Evolutionary conservation across 2,797 vertebrate genomes (phyloP).

Genomic region (Steatocranus sp.): DNA sequence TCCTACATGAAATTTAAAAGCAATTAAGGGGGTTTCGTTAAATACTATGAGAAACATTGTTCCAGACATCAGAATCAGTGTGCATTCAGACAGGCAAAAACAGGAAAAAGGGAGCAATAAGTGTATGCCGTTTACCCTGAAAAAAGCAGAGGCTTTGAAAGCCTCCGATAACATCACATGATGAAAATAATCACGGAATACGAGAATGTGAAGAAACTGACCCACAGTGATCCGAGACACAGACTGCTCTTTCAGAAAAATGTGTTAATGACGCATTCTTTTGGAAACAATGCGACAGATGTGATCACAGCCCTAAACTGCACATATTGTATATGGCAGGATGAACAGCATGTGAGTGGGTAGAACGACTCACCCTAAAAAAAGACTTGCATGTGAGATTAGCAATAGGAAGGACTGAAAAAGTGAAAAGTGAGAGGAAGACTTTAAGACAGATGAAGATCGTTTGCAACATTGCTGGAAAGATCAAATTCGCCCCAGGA

Average conservation of each 20-base stretch:
- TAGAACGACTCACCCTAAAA: constrained; percentile 48
- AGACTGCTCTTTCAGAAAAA: neutral
- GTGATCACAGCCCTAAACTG: constrained; percentile 48
- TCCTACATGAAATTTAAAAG: constrained; percentile 36
- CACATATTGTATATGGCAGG: constrained; percentile 22
- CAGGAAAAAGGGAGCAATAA: constrained; percentile 3
- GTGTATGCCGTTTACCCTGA: constrained; percentile 30
- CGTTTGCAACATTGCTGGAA: constrained; percentile 27
- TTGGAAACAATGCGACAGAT: constrained; percentile 56
- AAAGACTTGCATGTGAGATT: constrained; percentile 51
- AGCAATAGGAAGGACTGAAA: constrained; percentile 19
- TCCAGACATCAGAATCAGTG: constrained; percentile 36
- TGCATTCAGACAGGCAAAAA: constrained; percentile 35
- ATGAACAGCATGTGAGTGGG: constrained; percentile 68
- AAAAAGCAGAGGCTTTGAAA: neutral
- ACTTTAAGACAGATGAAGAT: constrained; percentile 43
- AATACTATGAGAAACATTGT: constrained; percentile 14
- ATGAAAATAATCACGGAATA: constrained; percentile 11
- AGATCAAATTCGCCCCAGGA: constrained; percentile 47
- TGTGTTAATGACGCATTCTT: neutral
- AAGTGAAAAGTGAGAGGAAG: constrained; percentile 37
- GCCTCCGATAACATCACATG: constrained; percentile 9
- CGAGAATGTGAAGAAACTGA: neutral
- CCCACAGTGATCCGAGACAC: neutral
- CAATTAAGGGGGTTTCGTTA: constrained; percentile 56